phyloP scores from a whole-genome alignment of 2,797 vertebrate species.

The Gorsachius magnificus region DNA sequence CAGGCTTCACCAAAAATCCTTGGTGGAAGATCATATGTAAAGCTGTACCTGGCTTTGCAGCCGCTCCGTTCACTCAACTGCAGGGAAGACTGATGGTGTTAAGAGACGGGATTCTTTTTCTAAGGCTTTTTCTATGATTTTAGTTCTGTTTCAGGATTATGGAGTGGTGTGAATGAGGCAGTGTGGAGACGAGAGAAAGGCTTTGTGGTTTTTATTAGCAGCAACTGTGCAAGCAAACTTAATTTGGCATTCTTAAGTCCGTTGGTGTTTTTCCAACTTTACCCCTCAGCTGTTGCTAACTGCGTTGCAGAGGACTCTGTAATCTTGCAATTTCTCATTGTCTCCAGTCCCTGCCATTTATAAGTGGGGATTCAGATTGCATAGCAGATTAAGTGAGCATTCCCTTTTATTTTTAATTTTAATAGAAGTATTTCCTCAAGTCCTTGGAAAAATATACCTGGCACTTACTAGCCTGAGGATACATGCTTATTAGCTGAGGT shows the following conservation, averaged over 20 bases:
- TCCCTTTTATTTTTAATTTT: constrained; percentile 54
- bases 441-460: background rate
- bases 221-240: constrained; percentile 53
- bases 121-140: background rate
- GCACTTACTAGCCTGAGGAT: background rate
- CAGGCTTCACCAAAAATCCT: background rate
- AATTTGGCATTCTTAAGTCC: constrained; percentile 24
- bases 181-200: constrained; percentile 13
- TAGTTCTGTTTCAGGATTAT: background rate
- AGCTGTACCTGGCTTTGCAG: background rate
- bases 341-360: constrained; percentile 49
- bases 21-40: background rate
- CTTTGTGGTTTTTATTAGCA: constrained; percentile 53
- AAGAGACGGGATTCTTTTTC: background rate
- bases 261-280: constrained; percentile 47
- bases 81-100: background rate
- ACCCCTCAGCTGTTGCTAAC: constrained; percentile 60
- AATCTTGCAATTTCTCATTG: constrained; percentile 51
- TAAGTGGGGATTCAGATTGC: background rate
- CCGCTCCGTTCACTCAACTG: accelerated
- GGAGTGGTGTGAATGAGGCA: constrained; percentile 9
- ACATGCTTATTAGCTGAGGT: background rate
- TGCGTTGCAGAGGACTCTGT: constrained; percentile 34
- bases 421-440: background rate
- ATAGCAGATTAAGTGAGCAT: constrained; percentile 8